Conservation (phyloP, 2,888 invertebrate species). For the Embidobia sp. region DNA sequence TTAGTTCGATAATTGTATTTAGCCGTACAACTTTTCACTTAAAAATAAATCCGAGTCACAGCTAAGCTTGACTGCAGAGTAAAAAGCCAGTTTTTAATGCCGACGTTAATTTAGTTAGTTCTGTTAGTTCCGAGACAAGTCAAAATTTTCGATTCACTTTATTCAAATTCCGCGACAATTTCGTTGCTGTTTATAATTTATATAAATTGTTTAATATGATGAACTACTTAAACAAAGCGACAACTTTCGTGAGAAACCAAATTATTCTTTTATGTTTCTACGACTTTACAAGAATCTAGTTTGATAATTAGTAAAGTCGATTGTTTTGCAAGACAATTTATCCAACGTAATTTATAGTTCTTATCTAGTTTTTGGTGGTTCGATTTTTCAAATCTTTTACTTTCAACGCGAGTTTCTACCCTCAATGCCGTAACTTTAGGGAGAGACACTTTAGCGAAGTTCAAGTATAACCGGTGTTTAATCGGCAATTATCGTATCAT, state of each 20-base stretch:
- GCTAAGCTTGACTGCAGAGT: constrained; percentile 1
- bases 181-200: too few relatives aligned
- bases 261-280: too few relatives aligned
- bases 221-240: too few relatives aligned
- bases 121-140: too few relatives aligned
- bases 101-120: neutral
- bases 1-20: constrained; percentile 20
- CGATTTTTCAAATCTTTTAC: neutral
- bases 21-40: constrained; percentile 24
- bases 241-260: too few relatives aligned
- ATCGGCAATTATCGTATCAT: constrained; percentile 53
- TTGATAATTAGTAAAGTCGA: too few relatives aligned
- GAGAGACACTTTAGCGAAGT: constrained; percentile 29
- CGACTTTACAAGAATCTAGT: too few relatives aligned
- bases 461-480: constrained; percentile 27
- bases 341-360: too few relatives aligned
- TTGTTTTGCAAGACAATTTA: too few relatives aligned
- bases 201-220: too few relatives aligned
- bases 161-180: neutral
- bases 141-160: neutral
- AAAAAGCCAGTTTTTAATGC: neutral
- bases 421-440: constrained; percentile 10
- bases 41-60: constrained; percentile 1
- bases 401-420: neutral
- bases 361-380: too few relatives aligned